Evolutionary conservation across 2,888 invertebrate genomes (phyloP), one percentile per base, ranked within the genome.

Genomic region (Rhorus exstirpatorius): DNA sequence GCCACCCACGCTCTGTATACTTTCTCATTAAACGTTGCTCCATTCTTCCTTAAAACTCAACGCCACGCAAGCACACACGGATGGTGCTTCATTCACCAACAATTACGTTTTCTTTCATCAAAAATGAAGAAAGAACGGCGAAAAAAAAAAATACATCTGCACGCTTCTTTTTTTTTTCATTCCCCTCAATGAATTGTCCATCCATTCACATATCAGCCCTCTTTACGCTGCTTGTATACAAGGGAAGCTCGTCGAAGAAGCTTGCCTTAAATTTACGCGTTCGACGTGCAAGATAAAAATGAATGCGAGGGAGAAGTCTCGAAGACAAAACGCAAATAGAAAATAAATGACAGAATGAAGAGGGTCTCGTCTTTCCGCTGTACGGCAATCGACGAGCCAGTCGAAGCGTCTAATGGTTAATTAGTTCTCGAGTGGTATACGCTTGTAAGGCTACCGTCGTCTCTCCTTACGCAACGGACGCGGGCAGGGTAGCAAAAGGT

Each of bases 361-460:
- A 70, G 65, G 81, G 38, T 35, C 17, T 68, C 61, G 53, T 51
- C 38, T 70, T 76, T 41, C n/a, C 55, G 55, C 31, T 24, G 67
- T 63, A 31, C 44, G 79, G 41, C 83, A 65, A 84, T 84, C 70
- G 75, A 58, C 78, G 67, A 41, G 83, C 77, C 70, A 67, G 76
- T 58, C 70, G 78, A 77, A 83, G 76, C 75, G 84, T 81, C 84
- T 83, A 83, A 85, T 84, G 83, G 84, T 78, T 84, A 85, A 86
- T 86, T 86, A 85, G 84, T 78, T 74, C 79, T 83, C 60, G 79
- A 60, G 72, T 70, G 72, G 72, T 78, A 63, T 41, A 77, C 74
- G 74, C 80, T 86, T 86, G 82, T 83, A 84, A 72, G 86, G 86
- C 85, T 86, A 83, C 86, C 77, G 81, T 85, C 79, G 79, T 86